These are phyloP conservation scores for Schizopygopsis pylzovi DNA, from an alignment of 2,797 vertebrate species.

Conservation along the genomic window DNA sequence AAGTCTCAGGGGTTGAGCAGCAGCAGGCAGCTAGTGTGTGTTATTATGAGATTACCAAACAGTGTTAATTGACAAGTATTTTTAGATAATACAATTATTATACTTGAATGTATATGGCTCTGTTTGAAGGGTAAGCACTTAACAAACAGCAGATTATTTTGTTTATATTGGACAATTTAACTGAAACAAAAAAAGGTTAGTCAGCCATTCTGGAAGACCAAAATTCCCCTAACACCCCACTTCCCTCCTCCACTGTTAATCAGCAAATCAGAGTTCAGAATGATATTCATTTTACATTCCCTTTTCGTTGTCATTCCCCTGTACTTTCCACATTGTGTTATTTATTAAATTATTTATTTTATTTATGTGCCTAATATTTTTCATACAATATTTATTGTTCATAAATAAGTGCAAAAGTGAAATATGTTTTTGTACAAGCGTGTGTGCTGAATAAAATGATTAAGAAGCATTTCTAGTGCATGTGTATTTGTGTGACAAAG, in stretches of 20 bases:
- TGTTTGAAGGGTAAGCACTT: background rate
- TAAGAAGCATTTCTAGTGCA: background rate
- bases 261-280: constrained; percentile 45
- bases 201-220: constrained; percentile 26
- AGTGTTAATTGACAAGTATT: background rate
- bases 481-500: constrained; percentile 6
- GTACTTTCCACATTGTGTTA: constrained; percentile 73
- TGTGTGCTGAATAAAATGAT: constrained; percentile 25
- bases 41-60: constrained; percentile 3
- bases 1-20: background rate
- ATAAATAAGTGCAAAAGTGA: constrained; percentile 38
- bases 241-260: constrained; percentile 57
- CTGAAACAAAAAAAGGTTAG: constrained; percentile 23
- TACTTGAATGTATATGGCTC: background rate
- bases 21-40: constrained; percentile 20
- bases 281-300: constrained; percentile 59
- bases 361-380: constrained; percentile 51
- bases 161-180: constrained; percentile 13
- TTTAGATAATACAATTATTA: background rate
- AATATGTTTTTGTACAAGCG: constrained; percentile 18
- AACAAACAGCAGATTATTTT: background rate
- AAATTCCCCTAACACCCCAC: constrained; percentile 76
- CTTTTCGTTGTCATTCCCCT: constrained; percentile 60
- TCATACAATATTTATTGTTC: constrained; percentile 61
- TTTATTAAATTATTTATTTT: constrained; percentile 65